Evolutionary conservation across 2,888 invertebrate genomes (phyloP), one percentile per base, ranked within the genome.

Genomic region (Eupithecia vulgata): DNA sequence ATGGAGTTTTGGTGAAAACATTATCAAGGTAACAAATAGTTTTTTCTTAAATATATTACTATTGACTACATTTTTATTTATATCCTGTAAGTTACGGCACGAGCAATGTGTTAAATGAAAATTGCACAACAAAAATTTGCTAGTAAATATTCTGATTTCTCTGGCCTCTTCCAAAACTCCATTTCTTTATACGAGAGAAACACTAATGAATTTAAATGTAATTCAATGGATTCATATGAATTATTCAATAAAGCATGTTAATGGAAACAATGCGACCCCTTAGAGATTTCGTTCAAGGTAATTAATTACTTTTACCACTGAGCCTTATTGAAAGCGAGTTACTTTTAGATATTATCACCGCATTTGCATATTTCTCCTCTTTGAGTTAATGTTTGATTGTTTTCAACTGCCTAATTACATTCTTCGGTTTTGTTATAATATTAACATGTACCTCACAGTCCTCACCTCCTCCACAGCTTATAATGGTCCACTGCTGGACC

Each of bases 221-320:
- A 91, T 91, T 91, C 91, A 91, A 91, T 90, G 91, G 90, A 91
- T 91, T 90, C 91, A 90, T 88, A 92, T 92, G 91, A 91, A 93
- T 93, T 83, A 93, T 92, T 92, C 92, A 92, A 84, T 81, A 87
- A 88, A 88, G 86, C 89, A 90, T 89, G 88, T 87, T 88, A 90
- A 90, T 89, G 89, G 86, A 91, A 92, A 92, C 89, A 91, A 92
- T 89, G 85, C 85, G 85, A 69, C 85, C 86, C 82, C 79, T 79
- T 73, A 82, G 85, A 85, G 88, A 87, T 89, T 87, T 87, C 83
- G 85, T 82, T 84, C 85, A 79, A 84, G 65, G 83, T 89, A 90
- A 90, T 91, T 91, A 90, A 91, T 91, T 90, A 89, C 82, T 84
- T 87, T 87, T 84, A 81, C 82, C 64, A 45, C 37, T 42, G 67